Base-by-base conservation (phyloP, 2,888 invertebrate genomes). In the Sminthurinus aureus region DNA sequence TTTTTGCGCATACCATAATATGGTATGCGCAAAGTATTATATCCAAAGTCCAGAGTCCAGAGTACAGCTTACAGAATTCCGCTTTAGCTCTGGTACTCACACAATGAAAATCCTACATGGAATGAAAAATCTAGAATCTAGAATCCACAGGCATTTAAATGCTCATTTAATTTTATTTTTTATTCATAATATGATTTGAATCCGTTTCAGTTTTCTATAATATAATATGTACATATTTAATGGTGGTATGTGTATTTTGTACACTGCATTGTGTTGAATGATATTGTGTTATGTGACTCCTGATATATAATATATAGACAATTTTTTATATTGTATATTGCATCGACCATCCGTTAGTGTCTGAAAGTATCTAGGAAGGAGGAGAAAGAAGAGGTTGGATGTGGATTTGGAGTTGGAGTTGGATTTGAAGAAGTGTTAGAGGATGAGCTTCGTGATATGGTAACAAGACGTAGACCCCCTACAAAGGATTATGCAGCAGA, bases 401-500 rank as follows among this genome's bases (percentile, higher is more conserved):
- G 52, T 80, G 80, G 71, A 71, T 38, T 38, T 38, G 38, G 80
- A 80, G 52, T 71, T 80, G 80, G 51, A 52, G 52, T 80, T 71
- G 80, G 80, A 80, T 71, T n/a, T 52, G 38, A 26, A 78, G 6
- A 66, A 78, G 78, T 64, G 66, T 66, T 51, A 77, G 51, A 78
- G 78, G 66, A 78, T 66, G 38, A 66, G 38, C 22, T 64, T 18
- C 73, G 71, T 80, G 80, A 80, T 80, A 80, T 80, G 80, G 80
- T 80, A 80, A 80, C 80, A 80, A 71, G 24, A 69, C 69, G 80
- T 20, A 24, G 80, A 71, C 80, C 80, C 80, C 80, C 80, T 71
- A 80, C 80, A 80, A 80, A 71, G 80, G 71, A 67, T 71, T 67
- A 80, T 80, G 80, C 67, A 80, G 80, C 80, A 80, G 80, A 80